phyloP scores from a whole-genome alignment of 2,797 vertebrate species.

The Miichthys miiuy region DNA sequence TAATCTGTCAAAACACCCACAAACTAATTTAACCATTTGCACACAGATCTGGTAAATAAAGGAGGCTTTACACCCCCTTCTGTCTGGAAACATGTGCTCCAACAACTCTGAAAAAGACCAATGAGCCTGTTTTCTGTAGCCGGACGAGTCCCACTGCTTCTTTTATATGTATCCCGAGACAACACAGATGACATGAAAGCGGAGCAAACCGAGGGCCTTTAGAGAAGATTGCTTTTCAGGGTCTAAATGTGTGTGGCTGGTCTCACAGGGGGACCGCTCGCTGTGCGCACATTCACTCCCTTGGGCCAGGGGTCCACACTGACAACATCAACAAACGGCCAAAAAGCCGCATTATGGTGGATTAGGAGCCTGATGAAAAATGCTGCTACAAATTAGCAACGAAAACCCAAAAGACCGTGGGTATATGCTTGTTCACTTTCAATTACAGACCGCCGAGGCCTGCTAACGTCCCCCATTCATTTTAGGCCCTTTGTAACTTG shows the following conservation, averaged over 20 bases:
- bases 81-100: slow-evolving; percentile 87
- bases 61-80: slow-evolving; percentile 78
- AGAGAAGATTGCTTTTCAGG: slow-evolving; percentile 92
- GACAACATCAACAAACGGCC: slow-evolving; percentile 92
- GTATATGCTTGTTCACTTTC: slow-evolving; percentile 85
- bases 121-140: slow-evolving; percentile 83
- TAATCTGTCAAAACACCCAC: slow-evolving; percentile 90
- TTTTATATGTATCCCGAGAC: slow-evolving; percentile 82
- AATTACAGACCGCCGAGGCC: slow-evolving; percentile 84
- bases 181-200: slow-evolving; percentile 87
- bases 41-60: slow-evolving; percentile 86
- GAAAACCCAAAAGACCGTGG: slow-evolving; percentile 83
- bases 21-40: slow-evolving; percentile 89
- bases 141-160: slow-evolving; percentile 86
- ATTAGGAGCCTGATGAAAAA: slow-evolving; percentile 86
- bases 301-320: slow-evolving; percentile 84
- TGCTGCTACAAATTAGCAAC: slow-evolving; percentile 88
- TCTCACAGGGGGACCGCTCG: slow-evolving; percentile 87
- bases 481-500: slow-evolving; percentile 78
- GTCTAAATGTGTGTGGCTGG: slow-evolving; percentile 86
- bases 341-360: slow-evolving; percentile 86
- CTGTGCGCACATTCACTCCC: slow-evolving; percentile 86
- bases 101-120: slow-evolving; percentile 89
- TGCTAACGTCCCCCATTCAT: slow-evolving; percentile 81
- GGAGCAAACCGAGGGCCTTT: slow-evolving; percentile 87